Evolutionary conservation across 2,888 invertebrate species (phyloP), one percentile per base, ranked within the genome.

Genomic region (Rhorus exstirpatorius): DNA sequence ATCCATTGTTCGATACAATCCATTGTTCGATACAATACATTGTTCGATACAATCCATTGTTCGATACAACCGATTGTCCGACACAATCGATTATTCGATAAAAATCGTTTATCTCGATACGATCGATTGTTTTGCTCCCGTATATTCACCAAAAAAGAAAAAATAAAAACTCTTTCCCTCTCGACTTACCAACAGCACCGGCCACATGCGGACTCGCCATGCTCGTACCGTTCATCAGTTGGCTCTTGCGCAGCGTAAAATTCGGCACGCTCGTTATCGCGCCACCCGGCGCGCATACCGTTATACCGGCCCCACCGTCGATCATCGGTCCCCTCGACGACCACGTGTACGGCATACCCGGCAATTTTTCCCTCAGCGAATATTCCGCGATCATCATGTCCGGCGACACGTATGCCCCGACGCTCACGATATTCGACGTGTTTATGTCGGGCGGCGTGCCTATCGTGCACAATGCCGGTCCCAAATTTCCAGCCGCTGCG

Each of bases 151-250:
- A n/a, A n/a, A n/a, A n/a, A n/a, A n/a, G n/a, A n/a, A n/a, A n/a
- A n/a, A n/a, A 44, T n/a, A 10, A 6, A 10, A 44, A 2, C n/a
- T 10, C 12, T 44, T 44, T 3, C 3, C 8, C 14, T 17, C 31
- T 31, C 31, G 31, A 53, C 94, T 91, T 87, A 96, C 96, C 96
- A 49, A 98, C 95, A 78, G 97, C 97, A 24, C 99, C 99, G 60
- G 98, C 97, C 1, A 98, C 98, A 93, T 99, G 99, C 0, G 99
- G 99, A 0, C 99, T 97, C 8, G 98, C 97, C 99, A 99, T 99
- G 79, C 98, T 99, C 0, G 99, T 99, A 26, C 99, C 99, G 93
- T 99, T 99, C 97, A 99, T 98, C 8, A 99, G 94, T 91, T 98
- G 98, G 44, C 95, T 95, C 89, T 96, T 96, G 81, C 97, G 94